phyloP scores from a whole-genome alignment of 2,797 vertebrate species.

The Hyperoplus immaculatus region DNA sequence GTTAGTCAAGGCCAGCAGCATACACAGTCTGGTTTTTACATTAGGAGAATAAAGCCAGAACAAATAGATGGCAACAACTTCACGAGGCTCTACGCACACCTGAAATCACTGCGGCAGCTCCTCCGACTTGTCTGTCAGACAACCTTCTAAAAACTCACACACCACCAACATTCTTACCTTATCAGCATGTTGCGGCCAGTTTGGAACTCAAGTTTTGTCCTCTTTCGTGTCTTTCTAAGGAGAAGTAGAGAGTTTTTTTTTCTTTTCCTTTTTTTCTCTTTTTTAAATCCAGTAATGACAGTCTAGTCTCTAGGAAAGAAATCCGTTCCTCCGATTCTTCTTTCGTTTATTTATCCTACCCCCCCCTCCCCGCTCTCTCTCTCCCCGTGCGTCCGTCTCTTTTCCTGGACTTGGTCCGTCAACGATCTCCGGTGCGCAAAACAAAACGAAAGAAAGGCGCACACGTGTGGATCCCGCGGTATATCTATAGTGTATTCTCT shows the following conservation, averaged over 20 bases:
- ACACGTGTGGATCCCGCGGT: conserved; percentile 50
- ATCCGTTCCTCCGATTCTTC: conserved; percentile 70
- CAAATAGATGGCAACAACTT: conserved; percentile 45
- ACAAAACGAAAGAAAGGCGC: conserved; percentile 25
- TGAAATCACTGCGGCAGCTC: conserved; percentile 77
- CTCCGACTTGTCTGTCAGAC: conserved; percentile 46
- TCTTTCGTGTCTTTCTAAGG: conserved; percentile 29
- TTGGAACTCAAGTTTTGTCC: conserved; percentile 68
- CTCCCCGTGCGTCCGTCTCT: conserved; percentile 24
- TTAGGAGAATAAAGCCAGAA: not conserved
- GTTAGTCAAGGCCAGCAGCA: not conserved
- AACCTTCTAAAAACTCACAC: conserved; percentile 35
- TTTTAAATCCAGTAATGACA: conserved; percentile 83
- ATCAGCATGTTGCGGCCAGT: conserved; percentile 76
- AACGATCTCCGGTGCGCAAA: conserved; percentile 21
- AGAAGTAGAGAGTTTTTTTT: conserved; percentile 47
- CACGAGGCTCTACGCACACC: conserved; percentile 52
- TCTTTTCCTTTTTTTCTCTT: conserved; percentile 12
- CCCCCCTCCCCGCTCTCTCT: not conserved
- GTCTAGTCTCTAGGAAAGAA: conserved; percentile 63
- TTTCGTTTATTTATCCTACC: conserved; percentile 4
- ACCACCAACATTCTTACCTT: conserved; percentile 75
- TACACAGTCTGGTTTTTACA: fast-evolving
- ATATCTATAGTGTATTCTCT: conserved; percentile 46
- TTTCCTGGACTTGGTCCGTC: conserved; percentile 67